Base-by-base conservation (phyloP, 2,888 invertebrate species). In the Cataglyphis altisquamis region DNA sequence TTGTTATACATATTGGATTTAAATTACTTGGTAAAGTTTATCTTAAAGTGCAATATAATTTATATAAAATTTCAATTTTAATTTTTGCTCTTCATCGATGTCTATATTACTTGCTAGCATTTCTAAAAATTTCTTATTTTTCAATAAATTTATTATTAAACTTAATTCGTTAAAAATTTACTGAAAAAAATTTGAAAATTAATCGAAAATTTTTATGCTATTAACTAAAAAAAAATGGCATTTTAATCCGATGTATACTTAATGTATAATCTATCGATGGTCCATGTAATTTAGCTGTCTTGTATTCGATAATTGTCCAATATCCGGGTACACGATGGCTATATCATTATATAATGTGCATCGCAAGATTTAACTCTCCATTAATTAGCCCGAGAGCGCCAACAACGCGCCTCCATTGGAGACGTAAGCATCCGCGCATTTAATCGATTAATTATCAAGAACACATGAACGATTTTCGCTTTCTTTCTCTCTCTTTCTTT, bases 381-480 rank as follows among this genome's bases (percentile, higher is more conserved):
- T 72, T 78, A 78, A 60, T 78, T 78, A 78, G 55, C 12, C 5
- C 41, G n/a, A 15, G 21, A 57, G 1, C 12, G 29, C 0, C 32
- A 36, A 70, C 57, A 78, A 41, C 12, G 39, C 12, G 39, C 9
- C 1, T 67, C 0, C 8, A 67, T 72, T 60, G 41, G 21, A 72
- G 60, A 78, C 70, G 45, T 45, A 72, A 68, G 45, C 32, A 39
- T 55, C 25, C 25, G 66, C 25, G 60, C 70, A 75, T 87, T 87
- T 90, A 89, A 89, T 89, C 88, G 66, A 70, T 83, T 88, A 88
- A 89, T 86, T 89, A 89, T 88, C 82, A 84, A 74, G 70, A 41
- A 29, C 57, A 68, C 25, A 32, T 64, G 55, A 32, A 18, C 29
- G 68, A 55, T 63, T 62, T 41, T 63, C 48, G 68, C 57, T 67